Base-by-base conservation (phyloP, 2,113 vertebrate species). In the Galbula dea region DNA sequence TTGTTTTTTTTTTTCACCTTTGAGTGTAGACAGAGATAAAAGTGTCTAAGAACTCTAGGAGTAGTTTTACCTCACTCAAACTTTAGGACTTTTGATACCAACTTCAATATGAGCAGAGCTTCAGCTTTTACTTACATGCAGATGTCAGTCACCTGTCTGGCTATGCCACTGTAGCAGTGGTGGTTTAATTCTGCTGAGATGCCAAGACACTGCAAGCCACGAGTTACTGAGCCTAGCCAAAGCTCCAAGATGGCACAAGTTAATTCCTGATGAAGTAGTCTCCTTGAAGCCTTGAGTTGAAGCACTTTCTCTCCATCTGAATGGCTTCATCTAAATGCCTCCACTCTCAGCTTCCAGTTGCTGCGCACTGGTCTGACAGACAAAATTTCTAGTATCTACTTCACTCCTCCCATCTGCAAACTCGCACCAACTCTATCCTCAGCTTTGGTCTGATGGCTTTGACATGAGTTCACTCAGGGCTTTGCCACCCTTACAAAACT, bases 401-500 rank as follows among this genome's bases (percentile, higher is more conserved):
- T 82, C 20, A 49, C 9, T 80, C 7, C 30, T 11, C 34, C 37
- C 11, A 43, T 39, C 26, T 84, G 36, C 57, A 82, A 79, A 75
- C 32, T 26, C 10, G 7, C 13, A 87, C 14, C 52, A 89, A 7
- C 39, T 89, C 61, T 37, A 10, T n/a, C 43, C 45, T 82, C 61
- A 84, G 3, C 27, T 75, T 89, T 41, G 23, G 10, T 55, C 34
- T 77, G 16, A 26, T 58, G 29, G 48, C 39, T 74, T 26, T 78
- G 4, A n/a, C 36, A 55, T 0, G 0, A 22, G 7, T 39, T 39
- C 52, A 67, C 30, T 65, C 16, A 30, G n/a, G 24, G n/a, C n/a
- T 90, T 85, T 88, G 49, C 14, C 51, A 72, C 12, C 4, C 45
- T 71, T 73, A 12, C 36, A 59, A 65, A 72, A 55, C 20, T 51